phyloP scores from a whole-genome alignment of 1,140 invertebrate species.

The Sweltsa coloradensis region DNA sequence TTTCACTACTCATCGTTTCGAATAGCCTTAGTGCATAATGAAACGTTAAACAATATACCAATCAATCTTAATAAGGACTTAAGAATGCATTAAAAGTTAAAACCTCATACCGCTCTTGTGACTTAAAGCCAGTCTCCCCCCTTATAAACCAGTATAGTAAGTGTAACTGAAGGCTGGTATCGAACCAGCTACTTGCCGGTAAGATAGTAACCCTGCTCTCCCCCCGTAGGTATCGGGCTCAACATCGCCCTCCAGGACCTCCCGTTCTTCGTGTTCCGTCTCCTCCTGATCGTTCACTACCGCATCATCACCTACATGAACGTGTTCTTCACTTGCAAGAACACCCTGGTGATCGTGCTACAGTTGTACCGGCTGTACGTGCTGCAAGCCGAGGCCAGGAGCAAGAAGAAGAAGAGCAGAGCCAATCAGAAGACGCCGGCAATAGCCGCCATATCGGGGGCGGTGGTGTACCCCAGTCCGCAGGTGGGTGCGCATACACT shows the following conservation, averaged over 20 bases:
- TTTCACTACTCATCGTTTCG: too few relatives aligned
- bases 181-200: too few relatives aligned
- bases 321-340: constrained; percentile 84
- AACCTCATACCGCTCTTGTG: too few relatives aligned
- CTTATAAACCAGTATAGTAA: too few relatives aligned
- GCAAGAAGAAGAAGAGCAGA: constrained; percentile 3
- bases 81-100: too few relatives aligned
- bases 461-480: constrained; percentile 19
- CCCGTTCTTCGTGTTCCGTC: constrained; percentile 69
- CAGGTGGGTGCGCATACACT: constrained; percentile 24
- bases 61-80: too few relatives aligned
- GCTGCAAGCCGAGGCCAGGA: constrained; percentile 7
- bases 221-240: constrained; percentile 53
- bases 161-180: too few relatives aligned
- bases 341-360: constrained; percentile 72
- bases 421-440: constrained; percentile 19
- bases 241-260: constrained; percentile 71
- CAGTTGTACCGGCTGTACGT: constrained; percentile 48
- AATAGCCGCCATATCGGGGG: constrained; percentile 14
- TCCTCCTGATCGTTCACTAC: constrained; percentile 74
- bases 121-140: too few relatives aligned
- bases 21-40: too few relatives aligned
- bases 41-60: too few relatives aligned
- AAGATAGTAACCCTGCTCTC: too few relatives aligned
- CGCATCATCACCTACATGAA: constrained; percentile 71